phyloP scores from a whole-genome alignment of 1,140 invertebrate genomes.

The Sogatella furcifera region DNA sequence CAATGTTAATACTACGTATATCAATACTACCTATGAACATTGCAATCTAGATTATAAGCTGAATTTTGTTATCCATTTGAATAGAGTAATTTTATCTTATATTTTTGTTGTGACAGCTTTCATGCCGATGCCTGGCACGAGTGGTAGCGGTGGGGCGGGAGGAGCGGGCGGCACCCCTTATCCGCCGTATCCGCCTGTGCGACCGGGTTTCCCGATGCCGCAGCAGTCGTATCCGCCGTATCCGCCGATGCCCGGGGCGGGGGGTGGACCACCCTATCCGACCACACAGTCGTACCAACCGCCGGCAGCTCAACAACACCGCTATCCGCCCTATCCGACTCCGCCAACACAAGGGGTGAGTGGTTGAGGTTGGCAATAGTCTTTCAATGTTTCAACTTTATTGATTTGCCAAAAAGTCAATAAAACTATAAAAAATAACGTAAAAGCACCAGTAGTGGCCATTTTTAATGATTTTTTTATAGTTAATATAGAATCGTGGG shows the following conservation, averaged over 20 bases:
- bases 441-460: too few relatives aligned
- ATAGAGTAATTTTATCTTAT: background rate
- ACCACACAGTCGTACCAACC: slow-evolving; percentile 5
- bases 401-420: too few relatives aligned
- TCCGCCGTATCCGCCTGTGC: slow-evolving; percentile 14
- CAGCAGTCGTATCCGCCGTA: background rate
- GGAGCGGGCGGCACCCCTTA: slow-evolving; percentile 1
- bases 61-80: too few relatives aligned
- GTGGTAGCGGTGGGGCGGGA: slow-evolving; percentile 16
- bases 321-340: slow-evolving; percentile 18
- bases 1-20: too few relatives aligned
- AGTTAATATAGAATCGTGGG: too few relatives aligned
- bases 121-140: slow-evolving; percentile 47
- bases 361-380: too few relatives aligned
- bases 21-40: too few relatives aligned
- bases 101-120: slow-evolving; percentile 34
- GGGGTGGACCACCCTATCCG: background rate
- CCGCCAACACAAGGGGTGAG: too few relatives aligned
- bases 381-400: too few relatives aligned
- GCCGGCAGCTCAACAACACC: slow-evolving; percentile 15
- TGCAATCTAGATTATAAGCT: too few relatives aligned
- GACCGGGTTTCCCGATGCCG: background rate
- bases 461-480: too few relatives aligned
- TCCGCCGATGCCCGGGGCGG: background rate
- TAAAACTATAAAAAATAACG: too few relatives aligned